Evolutionary conservation across 2,797 vertebrate species (phyloP).

Genomic region (Intellagama lesueurii): DNA sequence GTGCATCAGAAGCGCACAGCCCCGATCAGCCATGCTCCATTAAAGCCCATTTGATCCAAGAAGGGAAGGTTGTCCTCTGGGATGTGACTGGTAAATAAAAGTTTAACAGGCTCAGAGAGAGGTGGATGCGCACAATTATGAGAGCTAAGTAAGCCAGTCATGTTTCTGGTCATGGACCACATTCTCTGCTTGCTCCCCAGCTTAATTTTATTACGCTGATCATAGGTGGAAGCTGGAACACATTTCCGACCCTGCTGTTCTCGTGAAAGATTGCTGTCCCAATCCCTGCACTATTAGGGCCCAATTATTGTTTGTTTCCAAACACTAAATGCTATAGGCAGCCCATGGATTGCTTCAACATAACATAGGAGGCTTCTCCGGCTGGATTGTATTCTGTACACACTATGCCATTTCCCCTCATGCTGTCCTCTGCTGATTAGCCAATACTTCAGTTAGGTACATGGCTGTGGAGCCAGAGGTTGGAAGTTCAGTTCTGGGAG

Average conservation of each 20-base stretch:
- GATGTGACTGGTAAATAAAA: slow-evolving; percentile 5
- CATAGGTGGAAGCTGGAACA: neutral
- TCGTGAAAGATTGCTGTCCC: neutral
- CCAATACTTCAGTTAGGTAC: no score
- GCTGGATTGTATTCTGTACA: no score
- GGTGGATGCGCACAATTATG: rapidly evolving
- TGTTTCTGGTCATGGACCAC: neutral
- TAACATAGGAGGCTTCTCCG: no score
- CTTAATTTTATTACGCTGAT: neutral
- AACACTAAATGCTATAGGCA: neutral
- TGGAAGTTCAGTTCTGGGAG: no score
- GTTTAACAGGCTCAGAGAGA: neutral
- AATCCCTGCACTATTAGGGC: neutral
- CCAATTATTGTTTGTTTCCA: no score
- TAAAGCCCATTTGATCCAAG: rapidly evolving
- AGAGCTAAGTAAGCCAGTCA: slow-evolving; percentile 7
- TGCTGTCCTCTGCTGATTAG: no score
- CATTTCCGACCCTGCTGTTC: neutral
- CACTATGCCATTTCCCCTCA: no score
- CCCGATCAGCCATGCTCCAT: slow-evolving; percentile 35
- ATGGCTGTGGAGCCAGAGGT: no score
- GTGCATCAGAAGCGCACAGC: neutral
- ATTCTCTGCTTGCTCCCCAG: no score
- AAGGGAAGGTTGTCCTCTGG: neutral
- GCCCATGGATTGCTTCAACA: no score